Evolutionary conservation across 2,797 vertebrate species (phyloP).

Genomic region (Oreortyx pictus): DNA sequence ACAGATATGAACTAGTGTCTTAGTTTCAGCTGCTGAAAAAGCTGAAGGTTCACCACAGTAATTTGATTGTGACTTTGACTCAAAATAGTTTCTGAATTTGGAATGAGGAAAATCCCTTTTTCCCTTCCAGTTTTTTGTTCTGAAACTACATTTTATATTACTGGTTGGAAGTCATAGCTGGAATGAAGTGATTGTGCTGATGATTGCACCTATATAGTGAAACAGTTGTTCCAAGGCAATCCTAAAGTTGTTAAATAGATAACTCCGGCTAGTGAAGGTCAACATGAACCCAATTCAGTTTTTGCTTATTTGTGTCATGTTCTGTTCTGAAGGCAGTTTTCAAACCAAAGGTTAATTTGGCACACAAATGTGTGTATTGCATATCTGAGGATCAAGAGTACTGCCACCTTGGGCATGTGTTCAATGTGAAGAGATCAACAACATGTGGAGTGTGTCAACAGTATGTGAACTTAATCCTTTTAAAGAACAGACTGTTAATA

Average conservation of each 20-base stretch:
- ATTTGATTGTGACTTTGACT: not conserved
- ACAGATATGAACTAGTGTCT: not conserved
- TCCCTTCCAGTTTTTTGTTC: not conserved
- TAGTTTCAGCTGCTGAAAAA: too few relatives aligned
- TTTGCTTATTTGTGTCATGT: not conserved
- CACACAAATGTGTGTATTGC: not conserved
- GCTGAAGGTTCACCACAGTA: not conserved
- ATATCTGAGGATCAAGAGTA: not conserved
- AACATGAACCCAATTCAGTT: not conserved
- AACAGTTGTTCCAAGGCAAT: not conserved
- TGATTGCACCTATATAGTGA: not conserved
- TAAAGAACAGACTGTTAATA: not conserved
- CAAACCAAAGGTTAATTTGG: not conserved
- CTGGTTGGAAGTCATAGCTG: not conserved
- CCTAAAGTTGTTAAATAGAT: not conserved
- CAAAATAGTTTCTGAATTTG: not conserved
- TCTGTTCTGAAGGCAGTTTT: not conserved
- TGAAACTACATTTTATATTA: not conserved
- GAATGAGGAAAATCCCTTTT: not conserved
- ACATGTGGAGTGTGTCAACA: not conserved
- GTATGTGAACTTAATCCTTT: not conserved
- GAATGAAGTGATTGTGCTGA: not conserved
- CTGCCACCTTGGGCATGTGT: not conserved
- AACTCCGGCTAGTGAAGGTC: not conserved
- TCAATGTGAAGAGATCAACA: rapidly evolving